phyloP scores from a whole-genome alignment of 2,888 invertebrate genomes.

The Calliphora vomitoria region DNA sequence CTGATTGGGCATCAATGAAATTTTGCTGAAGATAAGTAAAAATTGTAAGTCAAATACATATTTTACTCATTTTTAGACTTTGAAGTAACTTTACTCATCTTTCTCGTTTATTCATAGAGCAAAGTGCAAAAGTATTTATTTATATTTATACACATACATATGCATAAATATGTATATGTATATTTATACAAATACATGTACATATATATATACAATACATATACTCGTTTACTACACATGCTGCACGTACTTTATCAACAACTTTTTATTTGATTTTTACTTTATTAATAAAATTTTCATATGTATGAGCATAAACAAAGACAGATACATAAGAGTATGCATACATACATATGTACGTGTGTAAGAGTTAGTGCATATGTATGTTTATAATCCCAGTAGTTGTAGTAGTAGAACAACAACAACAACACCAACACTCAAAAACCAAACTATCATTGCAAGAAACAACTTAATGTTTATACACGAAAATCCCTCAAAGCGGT shows the following conservation, averaged over 20 bases:
- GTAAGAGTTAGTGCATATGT: too few relatives aligned
- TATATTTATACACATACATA: neutral
- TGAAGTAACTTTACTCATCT: neutral
- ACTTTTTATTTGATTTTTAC: slow-evolving; percentile 59
- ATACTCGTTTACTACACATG: slow-evolving; percentile 11
- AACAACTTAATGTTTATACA: slow-evolving; percentile 62
- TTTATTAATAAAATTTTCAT: slow-evolving; percentile 59
- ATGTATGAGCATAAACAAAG: neutral
- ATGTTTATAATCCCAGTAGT: neutral
- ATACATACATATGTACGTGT: too few relatives aligned
- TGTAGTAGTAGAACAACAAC: neutral
- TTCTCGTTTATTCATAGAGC: neutral
- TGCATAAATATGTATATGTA: neutral
- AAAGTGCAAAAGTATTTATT: neutral
- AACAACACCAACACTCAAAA: neutral
- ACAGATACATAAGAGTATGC: too few relatives aligned
- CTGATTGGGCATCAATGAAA: too few relatives aligned
- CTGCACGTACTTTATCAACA: slow-evolving; percentile 61
- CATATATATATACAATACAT: too few relatives aligned
- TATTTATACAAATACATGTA: neutral
- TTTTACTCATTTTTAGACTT: neutral
- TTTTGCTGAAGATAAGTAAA: too few relatives aligned
- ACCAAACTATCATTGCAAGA: slow-evolving; percentile 23
- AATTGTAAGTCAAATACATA: too few relatives aligned
- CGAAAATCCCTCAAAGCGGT: slow-evolving; percentile 63